phyloP scores from a whole-genome alignment of 2,113 vertebrate species.

The Rhinoptilus africanus region DNA sequence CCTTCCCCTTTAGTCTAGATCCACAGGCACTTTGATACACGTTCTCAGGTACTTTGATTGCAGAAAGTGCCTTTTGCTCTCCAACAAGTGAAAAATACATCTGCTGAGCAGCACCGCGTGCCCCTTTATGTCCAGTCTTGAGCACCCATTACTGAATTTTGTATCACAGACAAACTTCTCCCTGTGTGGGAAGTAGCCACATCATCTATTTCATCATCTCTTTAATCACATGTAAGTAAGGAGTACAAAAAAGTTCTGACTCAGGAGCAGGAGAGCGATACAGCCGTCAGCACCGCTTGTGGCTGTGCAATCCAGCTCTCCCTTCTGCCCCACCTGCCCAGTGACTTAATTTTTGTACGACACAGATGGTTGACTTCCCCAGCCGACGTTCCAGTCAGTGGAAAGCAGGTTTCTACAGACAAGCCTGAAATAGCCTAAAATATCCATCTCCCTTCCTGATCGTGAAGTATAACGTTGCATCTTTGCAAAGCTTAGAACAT shows the following conservation, averaged over 20 bases:
- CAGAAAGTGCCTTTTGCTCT: not conserved
- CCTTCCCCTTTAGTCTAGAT: not conserved
- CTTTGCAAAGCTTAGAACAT: not conserved
- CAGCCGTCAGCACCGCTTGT: not conserved
- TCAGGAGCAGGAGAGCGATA: not conserved
- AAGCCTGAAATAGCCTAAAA: not conserved
- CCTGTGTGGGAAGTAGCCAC: not conserved
- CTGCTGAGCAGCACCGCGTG: not conserved
- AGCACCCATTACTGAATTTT: not conserved
- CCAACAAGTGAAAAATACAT: not conserved
- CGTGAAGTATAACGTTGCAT: accelerated
- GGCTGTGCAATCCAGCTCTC: not conserved
- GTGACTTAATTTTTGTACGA: not conserved
- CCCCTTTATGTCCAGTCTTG: not conserved
- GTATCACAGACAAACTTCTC: not conserved
- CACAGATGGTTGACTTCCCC: not conserved
- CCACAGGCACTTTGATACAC: not conserved
- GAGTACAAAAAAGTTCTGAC: not conserved
- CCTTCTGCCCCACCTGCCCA: not conserved
- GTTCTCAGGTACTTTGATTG: not conserved
- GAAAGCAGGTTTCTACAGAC: not conserved
- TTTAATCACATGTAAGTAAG: not conserved
- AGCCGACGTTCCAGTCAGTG: not conserved
- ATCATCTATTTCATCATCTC: not conserved
- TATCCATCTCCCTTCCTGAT: not conserved